These are phyloP conservation scores for Macrosiphum euphorbiae DNA, from an alignment of 2,888 invertebrate species.

Conservation along the genomic window DNA sequence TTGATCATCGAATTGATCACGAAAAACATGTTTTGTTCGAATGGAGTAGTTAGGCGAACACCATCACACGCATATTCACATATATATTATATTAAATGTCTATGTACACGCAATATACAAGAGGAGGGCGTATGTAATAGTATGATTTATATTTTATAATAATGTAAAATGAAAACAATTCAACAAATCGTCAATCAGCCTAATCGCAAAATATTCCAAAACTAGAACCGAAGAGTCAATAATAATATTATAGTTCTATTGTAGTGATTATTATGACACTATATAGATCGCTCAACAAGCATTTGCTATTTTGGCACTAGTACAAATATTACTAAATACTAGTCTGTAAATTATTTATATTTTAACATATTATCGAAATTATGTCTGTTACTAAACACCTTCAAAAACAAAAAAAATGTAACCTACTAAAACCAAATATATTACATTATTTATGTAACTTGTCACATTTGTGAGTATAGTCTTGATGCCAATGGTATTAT, in stretches of 20 bases:
- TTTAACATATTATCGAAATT: neutral
- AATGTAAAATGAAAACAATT: conserved; percentile 14
- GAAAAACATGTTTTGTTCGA: neutral
- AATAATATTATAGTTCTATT: neutral
- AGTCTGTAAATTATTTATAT: neutral
- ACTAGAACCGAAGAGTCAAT: neutral
- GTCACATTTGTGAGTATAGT: neutral
- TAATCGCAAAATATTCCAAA: neutral
- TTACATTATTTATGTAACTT: neutral
- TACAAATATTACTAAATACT: neutral
- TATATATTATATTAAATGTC: neutral
- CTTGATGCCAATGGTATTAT: neutral
- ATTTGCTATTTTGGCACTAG: neutral
- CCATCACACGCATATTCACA: neutral
- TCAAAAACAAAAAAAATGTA: neutral
- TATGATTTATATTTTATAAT: conserved; percentile 23
- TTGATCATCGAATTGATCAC: neutral
- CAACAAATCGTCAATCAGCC: neutral
- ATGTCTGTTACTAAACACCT: neutral
- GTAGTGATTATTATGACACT: neutral
- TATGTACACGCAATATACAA: neutral
- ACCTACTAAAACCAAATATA: neutral
- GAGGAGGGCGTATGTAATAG: neutral
- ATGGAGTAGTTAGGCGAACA: neutral
- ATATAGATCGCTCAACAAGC: neutral